Evolutionary conservation across 2,888 invertebrate species (phyloP).

Genomic region (Drosophila koepferae): DNA sequence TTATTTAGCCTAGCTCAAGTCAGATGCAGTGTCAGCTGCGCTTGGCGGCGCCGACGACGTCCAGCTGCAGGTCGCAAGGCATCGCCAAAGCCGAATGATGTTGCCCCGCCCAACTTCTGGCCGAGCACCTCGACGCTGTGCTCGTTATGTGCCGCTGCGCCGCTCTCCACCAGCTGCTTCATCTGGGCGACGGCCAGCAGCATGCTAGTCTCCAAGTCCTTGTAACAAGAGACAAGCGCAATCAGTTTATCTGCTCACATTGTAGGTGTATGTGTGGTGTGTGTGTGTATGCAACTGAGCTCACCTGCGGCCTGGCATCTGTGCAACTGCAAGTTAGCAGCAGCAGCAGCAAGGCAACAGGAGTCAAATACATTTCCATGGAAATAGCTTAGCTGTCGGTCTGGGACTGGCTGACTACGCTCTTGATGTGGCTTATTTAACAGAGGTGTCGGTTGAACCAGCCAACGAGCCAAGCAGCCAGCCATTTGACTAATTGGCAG

Average conservation of each 20-base stretch:
- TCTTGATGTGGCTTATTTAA: conserved; percentile 40
- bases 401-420: conserved; percentile 7
- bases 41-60: conserved; percentile 14
- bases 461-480: background rate
- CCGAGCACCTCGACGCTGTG: conserved; percentile 68
- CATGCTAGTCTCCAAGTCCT: conserved; percentile 63
- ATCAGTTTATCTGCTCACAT: background rate
- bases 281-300: background rate
- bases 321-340: conserved; percentile 27
- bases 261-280: background rate
- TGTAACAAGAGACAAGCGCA: conserved; percentile 24
- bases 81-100: conserved; percentile 70
- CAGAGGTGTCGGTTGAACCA: background rate
- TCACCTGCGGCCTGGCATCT: conserved; percentile 50
- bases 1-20: conserved; percentile 20
- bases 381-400: conserved; percentile 1
- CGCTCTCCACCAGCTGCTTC: conserved; percentile 66
- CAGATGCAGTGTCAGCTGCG: background rate
- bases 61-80: conserved; percentile 40
- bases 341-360: background rate
- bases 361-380: conserved; percentile 29
- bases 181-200: conserved; percentile 60
- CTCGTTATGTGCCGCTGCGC: conserved; percentile 63
- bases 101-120: conserved; percentile 40
- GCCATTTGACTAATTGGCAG: conserved; percentile 42